A percentile compares a stretch with the other conserved stretches of the same genome.
Evolutionary conservation across 2,797 vertebrate species (phyloP).

Genomic region (Acanthis flammea): DNA sequence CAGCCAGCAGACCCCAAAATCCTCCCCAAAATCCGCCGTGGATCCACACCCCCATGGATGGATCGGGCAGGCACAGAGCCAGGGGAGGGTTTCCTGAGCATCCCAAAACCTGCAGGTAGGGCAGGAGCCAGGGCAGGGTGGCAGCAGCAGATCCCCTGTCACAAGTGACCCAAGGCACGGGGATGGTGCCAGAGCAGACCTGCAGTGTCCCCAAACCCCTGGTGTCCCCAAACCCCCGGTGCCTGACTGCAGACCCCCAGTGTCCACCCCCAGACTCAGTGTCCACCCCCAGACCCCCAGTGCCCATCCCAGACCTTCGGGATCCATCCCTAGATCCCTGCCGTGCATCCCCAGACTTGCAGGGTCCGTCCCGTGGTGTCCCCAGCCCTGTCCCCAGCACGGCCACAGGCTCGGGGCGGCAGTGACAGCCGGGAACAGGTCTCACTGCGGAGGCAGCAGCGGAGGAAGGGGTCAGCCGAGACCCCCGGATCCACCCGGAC

Average conservation of each 20-base stretch:
- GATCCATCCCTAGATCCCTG: no score
- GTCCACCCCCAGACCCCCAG: neutral
- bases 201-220: rapidly evolving
- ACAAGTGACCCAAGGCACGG: rapidly evolving
- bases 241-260: no score
- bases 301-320: neutral
- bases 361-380: no score
- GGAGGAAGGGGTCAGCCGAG: neutral
- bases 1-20: neutral
- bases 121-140: rapidly evolving
- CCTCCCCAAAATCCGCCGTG: rapidly evolving
- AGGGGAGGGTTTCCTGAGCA: neutral
- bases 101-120: rapidly evolving
- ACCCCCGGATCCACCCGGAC: rapidly evolving
- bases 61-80: rapidly evolving
- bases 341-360: rapidly evolving
- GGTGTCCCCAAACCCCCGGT: rapidly evolving
- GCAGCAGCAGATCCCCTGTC: rapidly evolving
- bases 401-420: rapidly evolving
- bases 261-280: neutral
- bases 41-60: rapidly evolving
- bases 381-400: neutral
- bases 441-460: rapidly evolving
- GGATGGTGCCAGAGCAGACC: neutral
- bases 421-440: rapidly evolving